A percentile compares a stretch with the other conserved stretches of the same genome.
Evolutionary conservation across 2,797 vertebrate genomes (phyloP).

Genomic region (Champsocephalus esox): DNA sequence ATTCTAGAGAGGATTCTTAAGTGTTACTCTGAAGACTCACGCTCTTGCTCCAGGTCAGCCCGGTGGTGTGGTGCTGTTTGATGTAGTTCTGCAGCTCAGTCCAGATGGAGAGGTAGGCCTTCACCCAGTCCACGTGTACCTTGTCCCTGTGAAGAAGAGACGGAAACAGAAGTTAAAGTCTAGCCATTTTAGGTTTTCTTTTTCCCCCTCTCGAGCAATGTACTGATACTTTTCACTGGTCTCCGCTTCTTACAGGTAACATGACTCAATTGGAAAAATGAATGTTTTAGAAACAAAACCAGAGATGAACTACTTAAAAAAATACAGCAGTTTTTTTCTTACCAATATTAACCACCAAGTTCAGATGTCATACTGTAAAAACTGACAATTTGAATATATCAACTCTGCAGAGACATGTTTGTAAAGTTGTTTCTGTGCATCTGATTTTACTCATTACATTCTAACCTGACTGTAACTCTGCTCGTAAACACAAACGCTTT

Average conservation of each 20-base stretch:
- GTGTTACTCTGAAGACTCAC: conserved; percentile 77
- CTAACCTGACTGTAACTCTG: not conserved
- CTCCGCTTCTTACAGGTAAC: conserved; percentile 1
- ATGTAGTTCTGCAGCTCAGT: conserved; percentile 93
- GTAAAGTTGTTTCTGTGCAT: not conserved
- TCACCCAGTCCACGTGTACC: conserved; percentile 95
- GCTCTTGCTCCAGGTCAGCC: conserved; percentile 93
- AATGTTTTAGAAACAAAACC: not conserved
- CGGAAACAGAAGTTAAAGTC: not conserved
- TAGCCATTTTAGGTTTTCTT: not conserved
- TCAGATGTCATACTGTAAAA: not conserved
- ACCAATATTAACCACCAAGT: not conserved
- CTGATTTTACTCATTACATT: not conserved
- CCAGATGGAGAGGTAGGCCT: conserved; percentile 92
- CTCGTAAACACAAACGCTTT: conserved; percentile 14
- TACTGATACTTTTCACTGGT: not conserved
- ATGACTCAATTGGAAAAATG: not conserved
- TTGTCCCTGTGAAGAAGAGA: conserved; percentile 86
- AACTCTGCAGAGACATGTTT: not conserved
- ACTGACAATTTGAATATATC: not conserved
- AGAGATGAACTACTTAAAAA: not conserved
- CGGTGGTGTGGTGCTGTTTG: conserved; percentile 94
- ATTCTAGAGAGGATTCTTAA: not conserved
- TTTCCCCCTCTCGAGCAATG: no score
- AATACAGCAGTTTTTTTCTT: not conserved